Base-by-base conservation (phyloP, 2,888 invertebrate species). In the Anoplius nigerrimus region DNA sequence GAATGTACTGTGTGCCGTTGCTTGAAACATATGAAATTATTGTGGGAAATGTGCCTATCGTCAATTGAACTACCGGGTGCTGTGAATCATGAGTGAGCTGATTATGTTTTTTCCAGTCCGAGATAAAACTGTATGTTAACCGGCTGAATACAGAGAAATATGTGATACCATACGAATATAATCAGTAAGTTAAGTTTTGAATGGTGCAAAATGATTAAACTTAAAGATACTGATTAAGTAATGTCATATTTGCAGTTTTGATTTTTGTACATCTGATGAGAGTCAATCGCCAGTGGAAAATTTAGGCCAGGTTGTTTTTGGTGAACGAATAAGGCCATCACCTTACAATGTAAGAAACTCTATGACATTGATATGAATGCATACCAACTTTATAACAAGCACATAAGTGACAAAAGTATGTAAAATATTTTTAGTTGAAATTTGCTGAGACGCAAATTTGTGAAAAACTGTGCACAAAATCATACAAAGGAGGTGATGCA, bases 301-400 rank as follows among this genome's bases (percentile, higher is more conserved):
- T 86, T 92, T 99, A 61, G 99, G 99, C 0, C 99, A 99, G 90
- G 98, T 99, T 46, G 96, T 99, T 0, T 99, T 99, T 89, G 99
- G 99, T n/a, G 99, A 99, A 90, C 92, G 99, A 83, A 99, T 99
- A 85, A 91, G 98, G 62, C 96, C 98, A 0, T 98, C 98, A 60
- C 95, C 95, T 0, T 99, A 99, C 85, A 93, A 94, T 89, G 94
- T 98, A 86, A 78, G 75, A 74, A 51, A 45, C 13, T 8, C 45
- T 21, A 6, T 5, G n/a, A n/a, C n/a, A n/a, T n/a, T n/a, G n/a
- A 34, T 34, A 34, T 13, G 11, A 1, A 34, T 34, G 34, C 11
- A 34, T 11, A 34, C 11, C 11, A 6, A 34, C 34, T 34, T 34
- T 1, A 34, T 34, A 11, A 34, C 8, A 34, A 34, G 34, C 4